Base-by-base conservation (phyloP, 2,888 invertebrate genomes). In the Hirtodrosophila alboralis region DNA sequence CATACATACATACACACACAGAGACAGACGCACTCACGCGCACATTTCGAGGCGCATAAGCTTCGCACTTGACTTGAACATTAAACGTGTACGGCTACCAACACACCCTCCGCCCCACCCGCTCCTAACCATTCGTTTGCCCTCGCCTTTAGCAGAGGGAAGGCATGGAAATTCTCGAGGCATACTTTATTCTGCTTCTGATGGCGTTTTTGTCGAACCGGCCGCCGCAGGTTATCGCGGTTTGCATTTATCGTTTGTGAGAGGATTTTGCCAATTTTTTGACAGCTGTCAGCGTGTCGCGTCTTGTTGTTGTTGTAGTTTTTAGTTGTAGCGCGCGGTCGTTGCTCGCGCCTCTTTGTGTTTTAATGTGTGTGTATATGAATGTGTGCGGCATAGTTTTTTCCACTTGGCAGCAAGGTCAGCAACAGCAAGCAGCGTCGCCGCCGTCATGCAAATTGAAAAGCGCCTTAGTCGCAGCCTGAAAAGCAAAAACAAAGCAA, bases 21-120 rank as follows among this genome's bases (percentile, higher is more conserved):
- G 18, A 51, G 18, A 45, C 34, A 56, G 41, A 62, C 67, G 67
- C 69, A 73, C 70, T 73, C 71, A 70, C 81, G 67, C 68, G 64
- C 77, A 83, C 76, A 64, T 70, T 71, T 72, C 64, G 73, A 75
- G 76, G 68, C 75, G 74, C 69, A 77, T 70, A 75, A 76, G 75
- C 75, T 75, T 66, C 75, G 83, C 83, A 79, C 85, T 79, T 81
- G 79, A 79, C 85, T 76, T 79, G 75, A 81, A 76, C 84, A 84
- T 79, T 79, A 80, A 80, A 85, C 76, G 80, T 72, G 60, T 65
- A 64, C 40, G 57, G 36, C 16, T 12, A n/a, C 13, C 43, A 21
- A 26, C 43, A 9, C 31, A n/a, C 10, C 7, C 41, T 10, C 7
- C 18, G 26, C 3, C 6, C 10, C 13, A 4, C 23, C 10, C 45